These are phyloP conservation scores for Noctilio leporinus DNA, from an alignment of 2,113 vertebrate genomes.

Conservation along the genomic window DNA sequence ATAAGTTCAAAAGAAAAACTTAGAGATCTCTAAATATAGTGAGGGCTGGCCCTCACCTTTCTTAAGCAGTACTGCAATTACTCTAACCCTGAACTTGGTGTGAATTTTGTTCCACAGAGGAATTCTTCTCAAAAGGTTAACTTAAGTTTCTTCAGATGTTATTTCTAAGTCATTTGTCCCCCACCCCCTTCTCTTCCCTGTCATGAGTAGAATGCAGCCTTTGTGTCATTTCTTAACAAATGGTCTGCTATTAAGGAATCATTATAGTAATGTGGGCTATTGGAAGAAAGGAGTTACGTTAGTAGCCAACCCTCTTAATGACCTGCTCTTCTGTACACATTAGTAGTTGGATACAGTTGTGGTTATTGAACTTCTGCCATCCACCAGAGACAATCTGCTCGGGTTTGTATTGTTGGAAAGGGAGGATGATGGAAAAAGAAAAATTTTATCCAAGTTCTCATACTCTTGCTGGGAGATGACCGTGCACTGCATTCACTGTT, in stretches of 20 bases:
- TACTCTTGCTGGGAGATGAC: not conserved
- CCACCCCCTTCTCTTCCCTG: slow-evolving; percentile 9
- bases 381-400: slow-evolving; percentile 60
- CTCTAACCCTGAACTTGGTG: not conserved
- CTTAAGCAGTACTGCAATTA: not conserved
- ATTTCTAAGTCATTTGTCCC: slow-evolving; percentile 2
- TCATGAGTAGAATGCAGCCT: slow-evolving; percentile 39
- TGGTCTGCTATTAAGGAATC: slow-evolving; percentile 71
- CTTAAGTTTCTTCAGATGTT: slow-evolving; percentile 26
- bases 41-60: not conserved
- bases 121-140: slow-evolving; percentile 29
- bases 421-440: slow-evolving; percentile 4
- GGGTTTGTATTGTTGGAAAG: slow-evolving; percentile 44
- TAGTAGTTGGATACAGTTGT: slow-evolving; percentile 64
- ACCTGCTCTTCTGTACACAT: slow-evolving; percentile 65
- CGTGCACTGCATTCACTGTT: not conserved
- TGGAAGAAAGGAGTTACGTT: slow-evolving; percentile 68
- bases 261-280: slow-evolving; percentile 64
- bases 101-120: not conserved
- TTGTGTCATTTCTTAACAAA: slow-evolving; percentile 67
- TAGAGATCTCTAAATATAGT: not conserved
- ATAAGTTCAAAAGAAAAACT: not conserved
- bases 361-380: slow-evolving; percentile 70
- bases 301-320: slow-evolving; percentile 69
- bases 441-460: slow-evolving; percentile 32